Evolutionary conservation across 2,113 vertebrate genomes (phyloP).

Genomic region (Pangasianodon hypophthalmus): DNA sequence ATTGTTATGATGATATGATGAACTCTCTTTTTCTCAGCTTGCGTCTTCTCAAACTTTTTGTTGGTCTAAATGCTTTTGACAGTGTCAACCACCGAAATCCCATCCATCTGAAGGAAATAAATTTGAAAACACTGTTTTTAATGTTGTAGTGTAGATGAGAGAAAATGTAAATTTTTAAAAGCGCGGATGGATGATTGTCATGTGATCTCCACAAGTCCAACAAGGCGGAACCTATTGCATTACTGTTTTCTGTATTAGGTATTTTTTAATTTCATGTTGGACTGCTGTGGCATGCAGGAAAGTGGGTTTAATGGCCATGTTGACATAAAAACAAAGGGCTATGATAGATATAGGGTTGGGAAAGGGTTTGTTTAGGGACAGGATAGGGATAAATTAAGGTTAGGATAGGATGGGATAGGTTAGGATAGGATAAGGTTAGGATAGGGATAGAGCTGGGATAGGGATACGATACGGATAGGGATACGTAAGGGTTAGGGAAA

Average conservation of each 20-base stretch:
- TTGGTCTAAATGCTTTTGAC: neutral
- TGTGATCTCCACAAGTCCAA: neutral
- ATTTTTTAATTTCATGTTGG: neutral
- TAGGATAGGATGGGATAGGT: neutral
- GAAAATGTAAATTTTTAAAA: neutral
- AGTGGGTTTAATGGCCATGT: neutral
- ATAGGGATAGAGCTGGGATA: neutral
- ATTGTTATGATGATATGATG: too few relatives aligned
- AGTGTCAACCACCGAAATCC: neutral
- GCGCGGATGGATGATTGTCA: neutral
- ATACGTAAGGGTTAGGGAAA: neutral
- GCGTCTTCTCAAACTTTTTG: too few relatives aligned
- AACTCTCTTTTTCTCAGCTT: too few relatives aligned
- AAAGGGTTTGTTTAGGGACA: neutral
- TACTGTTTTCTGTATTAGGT: neutral
- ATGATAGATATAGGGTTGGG: neutral
- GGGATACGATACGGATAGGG: neutral
- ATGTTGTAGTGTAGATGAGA: neutral
- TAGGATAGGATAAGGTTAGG: neutral
- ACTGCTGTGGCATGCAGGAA: neutral
- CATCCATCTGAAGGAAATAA: neutral
- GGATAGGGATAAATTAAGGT: neutral
- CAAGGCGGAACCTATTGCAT: neutral
- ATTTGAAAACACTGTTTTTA: too few relatives aligned
- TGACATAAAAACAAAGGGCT: neutral